Conservation (phyloP, 2,113 vertebrate species). For the Pardalotus punctatus region DNA sequence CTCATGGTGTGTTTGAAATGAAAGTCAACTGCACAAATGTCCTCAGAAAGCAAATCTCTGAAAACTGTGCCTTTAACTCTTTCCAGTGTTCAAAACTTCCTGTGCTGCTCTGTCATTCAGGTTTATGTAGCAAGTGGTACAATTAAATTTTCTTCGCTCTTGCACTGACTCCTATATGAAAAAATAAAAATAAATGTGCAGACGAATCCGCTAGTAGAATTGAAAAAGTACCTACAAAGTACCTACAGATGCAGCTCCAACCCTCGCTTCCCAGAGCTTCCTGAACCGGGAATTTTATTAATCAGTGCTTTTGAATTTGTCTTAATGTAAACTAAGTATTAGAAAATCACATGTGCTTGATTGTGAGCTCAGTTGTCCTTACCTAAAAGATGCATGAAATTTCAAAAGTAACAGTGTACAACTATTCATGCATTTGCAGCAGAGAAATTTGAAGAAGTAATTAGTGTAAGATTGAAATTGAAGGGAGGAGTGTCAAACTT, state of each 20-base stretch:
- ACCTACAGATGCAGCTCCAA: not conserved
- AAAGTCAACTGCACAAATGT: not conserved
- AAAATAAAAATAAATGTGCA: not conserved
- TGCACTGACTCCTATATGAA: not conserved
- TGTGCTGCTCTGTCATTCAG: not conserved
- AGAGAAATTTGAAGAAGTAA: not conserved
- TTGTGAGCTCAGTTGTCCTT: not conserved
- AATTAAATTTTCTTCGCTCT: not conserved
- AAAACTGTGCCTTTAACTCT: not conserved
- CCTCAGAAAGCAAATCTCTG: not conserved
- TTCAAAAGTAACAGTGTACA: not conserved
- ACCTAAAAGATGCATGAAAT: not conserved
- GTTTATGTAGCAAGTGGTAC: not conserved
- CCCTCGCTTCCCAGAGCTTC: not conserved
- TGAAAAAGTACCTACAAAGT: not conserved
- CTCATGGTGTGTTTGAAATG: not conserved
- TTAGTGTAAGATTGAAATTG: not conserved
- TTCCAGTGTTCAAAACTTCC: not conserved
- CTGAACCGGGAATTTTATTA: not conserved
- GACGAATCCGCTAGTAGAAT: not conserved
- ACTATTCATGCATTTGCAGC: not conserved
- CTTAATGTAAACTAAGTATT: not conserved
- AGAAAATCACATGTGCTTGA: not conserved
- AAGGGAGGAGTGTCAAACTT: not conserved
- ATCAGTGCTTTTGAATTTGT: not conserved